Conservation (phyloP, 2,113 vertebrate species). For the Ranitomeya imitator region DNA sequence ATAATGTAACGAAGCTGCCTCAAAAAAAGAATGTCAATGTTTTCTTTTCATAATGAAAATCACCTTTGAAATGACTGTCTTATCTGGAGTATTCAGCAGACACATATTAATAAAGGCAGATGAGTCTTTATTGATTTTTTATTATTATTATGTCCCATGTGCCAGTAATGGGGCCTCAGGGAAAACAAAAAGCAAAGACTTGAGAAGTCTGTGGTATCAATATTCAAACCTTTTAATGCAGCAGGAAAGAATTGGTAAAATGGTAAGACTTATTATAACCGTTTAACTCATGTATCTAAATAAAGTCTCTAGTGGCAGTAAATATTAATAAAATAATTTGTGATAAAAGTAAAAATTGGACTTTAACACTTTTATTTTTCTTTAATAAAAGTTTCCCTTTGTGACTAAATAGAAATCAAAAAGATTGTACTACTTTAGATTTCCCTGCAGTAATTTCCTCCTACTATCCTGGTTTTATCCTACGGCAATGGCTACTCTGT, state of each 20-base stretch:
- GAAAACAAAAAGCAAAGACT: background rate
- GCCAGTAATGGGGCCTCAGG: background rate
- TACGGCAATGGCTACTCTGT: no score
- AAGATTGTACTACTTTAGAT: background rate
- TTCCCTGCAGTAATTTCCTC: no score
- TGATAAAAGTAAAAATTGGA: background rate
- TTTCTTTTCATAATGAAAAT: conserved; percentile 47
- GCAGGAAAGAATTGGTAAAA: background rate
- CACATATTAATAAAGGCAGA: conserved; percentile 29
- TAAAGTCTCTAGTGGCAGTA: background rate
- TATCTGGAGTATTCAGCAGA: conserved; percentile 33
- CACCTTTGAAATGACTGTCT: conserved; percentile 34
- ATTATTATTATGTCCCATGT: conserved; percentile 1
- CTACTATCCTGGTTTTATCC: background rate
- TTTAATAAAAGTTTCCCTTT: background rate
- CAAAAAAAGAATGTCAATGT: conserved; percentile 43
- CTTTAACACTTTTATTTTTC: background rate
- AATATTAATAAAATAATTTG: background rate
- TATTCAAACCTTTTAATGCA: background rate
- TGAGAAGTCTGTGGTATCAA: background rate
- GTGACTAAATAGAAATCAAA: background rate
- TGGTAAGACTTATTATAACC: background rate
- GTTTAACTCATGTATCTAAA: background rate
- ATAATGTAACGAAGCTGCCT: background rate
- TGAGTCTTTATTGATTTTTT: conserved; percentile 32